Evolutionary conservation across 2,113 vertebrate genomes (phyloP).

Genomic region (Dasyurus viverrinus): DNA sequence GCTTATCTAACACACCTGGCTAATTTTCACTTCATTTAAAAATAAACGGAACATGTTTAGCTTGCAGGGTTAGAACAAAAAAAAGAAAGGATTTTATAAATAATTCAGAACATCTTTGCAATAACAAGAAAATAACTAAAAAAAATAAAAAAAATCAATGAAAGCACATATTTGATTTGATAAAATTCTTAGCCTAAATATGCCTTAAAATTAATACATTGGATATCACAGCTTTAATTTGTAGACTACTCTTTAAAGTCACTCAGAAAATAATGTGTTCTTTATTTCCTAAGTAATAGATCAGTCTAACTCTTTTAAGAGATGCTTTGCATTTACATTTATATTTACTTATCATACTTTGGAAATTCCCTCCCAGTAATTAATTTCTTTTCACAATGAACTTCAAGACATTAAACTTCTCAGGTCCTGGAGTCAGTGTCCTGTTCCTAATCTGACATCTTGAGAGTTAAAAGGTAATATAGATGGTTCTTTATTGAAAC

Average conservation of each 20-base stretch:
- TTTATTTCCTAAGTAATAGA: not conserved
- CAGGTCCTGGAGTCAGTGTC: not conserved
- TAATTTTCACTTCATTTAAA: constrained; percentile 90
- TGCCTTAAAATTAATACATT: constrained; percentile 31
- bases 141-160: constrained; percentile 67
- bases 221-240: not conserved
- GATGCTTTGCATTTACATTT: not conserved
- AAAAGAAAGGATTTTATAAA: constrained; percentile 79
- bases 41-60: constrained; percentile 88
- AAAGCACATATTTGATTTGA: constrained; percentile 62
- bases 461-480: constrained; percentile 19
- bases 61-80: constrained; percentile 83
- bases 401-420: not conserved
- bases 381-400: not conserved
- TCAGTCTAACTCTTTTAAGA: constrained; percentile 33
- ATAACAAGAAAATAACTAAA: constrained; percentile 70
- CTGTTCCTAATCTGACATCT: constrained; percentile 35
- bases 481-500: not conserved
- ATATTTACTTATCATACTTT: constrained; percentile 21
- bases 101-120: constrained; percentile 76
- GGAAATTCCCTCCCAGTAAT: not conserved
- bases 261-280: constrained; percentile 15
- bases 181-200: constrained; percentile 37
- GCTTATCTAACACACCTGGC: constrained; percentile 89
- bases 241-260: constrained; percentile 24